Percentiles rank a stretch among this genome's conserved stretches.
Conservation (phyloP, 2,797 vertebrate species). For the Cygnus olor region DNA sequence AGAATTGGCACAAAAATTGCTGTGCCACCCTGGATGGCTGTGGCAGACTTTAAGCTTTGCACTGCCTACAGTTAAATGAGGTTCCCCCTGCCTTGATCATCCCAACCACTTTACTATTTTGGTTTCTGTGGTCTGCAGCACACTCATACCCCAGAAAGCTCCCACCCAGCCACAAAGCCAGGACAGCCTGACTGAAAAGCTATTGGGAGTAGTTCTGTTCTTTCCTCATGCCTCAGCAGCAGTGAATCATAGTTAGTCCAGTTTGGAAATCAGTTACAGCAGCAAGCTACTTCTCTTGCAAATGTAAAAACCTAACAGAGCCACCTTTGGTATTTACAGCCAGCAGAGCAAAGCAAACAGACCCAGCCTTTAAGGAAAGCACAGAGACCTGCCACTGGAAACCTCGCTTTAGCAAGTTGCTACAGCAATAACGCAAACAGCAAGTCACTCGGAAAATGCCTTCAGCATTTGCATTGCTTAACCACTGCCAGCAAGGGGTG, state of each 20-base stretch:
- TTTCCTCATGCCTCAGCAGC: not conserved
- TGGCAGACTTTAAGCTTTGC: fast-evolving
- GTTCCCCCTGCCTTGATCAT: not conserved
- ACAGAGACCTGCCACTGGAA: not conserved
- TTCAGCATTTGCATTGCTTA: not conserved
- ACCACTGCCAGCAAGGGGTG: not conserved
- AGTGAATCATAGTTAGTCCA: not conserved
- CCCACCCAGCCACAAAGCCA: not conserved
- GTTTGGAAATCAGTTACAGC: not conserved
- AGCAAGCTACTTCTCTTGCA: not conserved
- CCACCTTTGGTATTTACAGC: not conserved
- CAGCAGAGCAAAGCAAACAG: not conserved
- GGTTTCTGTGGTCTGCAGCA: not conserved
- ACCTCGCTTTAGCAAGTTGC: not conserved
- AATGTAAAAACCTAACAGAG: not conserved
- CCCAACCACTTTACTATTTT: not conserved
- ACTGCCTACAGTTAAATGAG: not conserved
- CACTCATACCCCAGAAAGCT: not conserved
- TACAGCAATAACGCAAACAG: constrained; percentile 33
- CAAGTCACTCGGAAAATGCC: not conserved
- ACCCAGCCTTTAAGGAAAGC: not conserved
- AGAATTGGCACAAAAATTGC: not conserved
- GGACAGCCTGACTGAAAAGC: not conserved
- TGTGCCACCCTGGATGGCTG: fast-evolving
- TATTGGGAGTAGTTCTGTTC: not conserved